A percentile compares a stretch with the other conserved stretches of the same genome.
Conservation (phyloP, 2,797 vertebrate species). For the Thripadectes ignobilis region DNA sequence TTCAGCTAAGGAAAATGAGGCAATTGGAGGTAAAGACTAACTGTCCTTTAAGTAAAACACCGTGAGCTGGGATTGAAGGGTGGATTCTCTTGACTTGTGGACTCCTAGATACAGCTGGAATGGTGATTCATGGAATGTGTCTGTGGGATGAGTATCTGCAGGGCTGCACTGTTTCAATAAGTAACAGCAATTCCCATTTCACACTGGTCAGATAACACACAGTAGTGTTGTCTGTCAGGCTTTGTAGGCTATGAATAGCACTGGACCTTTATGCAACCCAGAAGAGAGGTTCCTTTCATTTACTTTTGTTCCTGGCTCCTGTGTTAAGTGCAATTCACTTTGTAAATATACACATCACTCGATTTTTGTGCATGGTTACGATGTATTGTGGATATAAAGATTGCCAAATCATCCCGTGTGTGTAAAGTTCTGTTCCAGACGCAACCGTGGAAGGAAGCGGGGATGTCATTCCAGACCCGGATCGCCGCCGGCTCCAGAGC, state of each 20-base stretch:
- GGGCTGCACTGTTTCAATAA: neutral
- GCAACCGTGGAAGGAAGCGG: neutral
- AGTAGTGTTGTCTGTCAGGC: neutral
- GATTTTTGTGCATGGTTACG: constrained; percentile 70
- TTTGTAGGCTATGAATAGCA: neutral
- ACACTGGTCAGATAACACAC: neutral
- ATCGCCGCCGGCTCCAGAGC: no score
- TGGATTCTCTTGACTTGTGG: neutral
- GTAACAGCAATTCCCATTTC: neutral
- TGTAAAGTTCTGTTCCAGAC: neutral
- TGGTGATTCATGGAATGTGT: neutral
- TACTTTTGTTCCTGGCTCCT: constrained; percentile 1
- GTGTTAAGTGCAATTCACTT: constrained; percentile 70
- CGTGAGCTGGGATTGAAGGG: neutral
- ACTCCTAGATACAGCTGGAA: neutral
- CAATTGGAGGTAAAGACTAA: neutral
- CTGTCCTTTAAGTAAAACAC: neutral
- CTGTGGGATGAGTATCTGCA: neutral
- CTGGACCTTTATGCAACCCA: neutral
- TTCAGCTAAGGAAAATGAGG: neutral
- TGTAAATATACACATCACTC: constrained; percentile 67
- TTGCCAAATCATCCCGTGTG: constrained; percentile 42
- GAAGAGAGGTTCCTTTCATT: neutral
- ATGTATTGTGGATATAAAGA: constrained; percentile 70
- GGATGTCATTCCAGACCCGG: no score